phyloP scores from a whole-genome alignment of 2,113 vertebrate species.

The Otocyon megalotis region DNA sequence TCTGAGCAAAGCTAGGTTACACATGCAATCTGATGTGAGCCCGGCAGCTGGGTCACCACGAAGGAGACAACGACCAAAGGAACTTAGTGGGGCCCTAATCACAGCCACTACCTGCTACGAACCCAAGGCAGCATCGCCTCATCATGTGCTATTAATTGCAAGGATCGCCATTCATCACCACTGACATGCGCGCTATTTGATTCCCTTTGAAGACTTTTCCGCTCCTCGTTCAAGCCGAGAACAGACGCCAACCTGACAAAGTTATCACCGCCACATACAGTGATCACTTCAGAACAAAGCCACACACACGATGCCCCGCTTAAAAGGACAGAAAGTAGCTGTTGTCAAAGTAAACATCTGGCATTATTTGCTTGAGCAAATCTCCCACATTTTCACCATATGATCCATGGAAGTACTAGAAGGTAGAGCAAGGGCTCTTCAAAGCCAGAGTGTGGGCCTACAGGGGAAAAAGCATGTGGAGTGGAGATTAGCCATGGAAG shows the following conservation, averaged over 20 bases:
- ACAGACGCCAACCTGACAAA: neutral
- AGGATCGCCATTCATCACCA: neutral
- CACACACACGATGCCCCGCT: neutral
- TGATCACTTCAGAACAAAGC: neutral
- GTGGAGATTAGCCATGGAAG: conserved; percentile 88
- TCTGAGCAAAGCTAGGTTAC: neutral
- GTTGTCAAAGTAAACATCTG: neutral
- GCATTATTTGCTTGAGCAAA: neutral
- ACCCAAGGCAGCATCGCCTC: neutral
- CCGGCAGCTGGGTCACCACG: neutral
- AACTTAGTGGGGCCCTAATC: neutral
- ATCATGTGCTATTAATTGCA: neutral
- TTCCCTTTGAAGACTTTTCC: neutral
- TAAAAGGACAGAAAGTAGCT: neutral
- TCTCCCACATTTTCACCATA: conserved; percentile 90
- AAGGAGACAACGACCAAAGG: neutral
- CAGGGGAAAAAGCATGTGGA: conserved; percentile 90
- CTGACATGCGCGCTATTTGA: neutral
- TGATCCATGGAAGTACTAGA: conserved; percentile 91
- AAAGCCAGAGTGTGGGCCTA: conserved; percentile 90
- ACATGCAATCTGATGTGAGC: neutral
- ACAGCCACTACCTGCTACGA: neutral
- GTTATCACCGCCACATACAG: neutral
- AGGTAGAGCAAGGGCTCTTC: conserved; percentile 89
- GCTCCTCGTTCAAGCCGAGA: neutral